A percentile compares a stretch with the other conserved stretches of the same genome.
phyloP scores from a whole-genome alignment of 2,113 vertebrate species.

The Oceanites oceanicus region DNA sequence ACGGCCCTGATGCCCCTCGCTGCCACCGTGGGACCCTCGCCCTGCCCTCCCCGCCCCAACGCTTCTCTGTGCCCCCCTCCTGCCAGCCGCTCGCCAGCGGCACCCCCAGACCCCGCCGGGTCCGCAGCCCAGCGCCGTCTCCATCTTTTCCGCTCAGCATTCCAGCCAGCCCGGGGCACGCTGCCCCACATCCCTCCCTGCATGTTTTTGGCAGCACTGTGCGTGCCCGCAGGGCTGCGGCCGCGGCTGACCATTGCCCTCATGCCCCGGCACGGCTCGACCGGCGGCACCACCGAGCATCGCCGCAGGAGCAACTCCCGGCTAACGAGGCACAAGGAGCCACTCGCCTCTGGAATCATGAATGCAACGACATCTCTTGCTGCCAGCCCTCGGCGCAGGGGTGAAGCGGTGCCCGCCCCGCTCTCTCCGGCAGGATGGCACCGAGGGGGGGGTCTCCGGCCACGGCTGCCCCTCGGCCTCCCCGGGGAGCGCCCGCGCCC shows the following conservation, averaged over 20 bases:
- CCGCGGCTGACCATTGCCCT: accelerated
- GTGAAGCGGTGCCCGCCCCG: accelerated
- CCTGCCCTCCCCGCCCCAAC: background rate
- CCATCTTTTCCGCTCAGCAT: accelerated
- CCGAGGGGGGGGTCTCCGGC: accelerated
- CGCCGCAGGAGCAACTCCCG: accelerated
- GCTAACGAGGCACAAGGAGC: background rate
- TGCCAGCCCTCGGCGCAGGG: background rate
- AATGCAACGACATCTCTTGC: accelerated
- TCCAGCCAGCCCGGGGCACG: accelerated
- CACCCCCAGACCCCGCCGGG: accelerated
- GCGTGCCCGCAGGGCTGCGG: background rate
- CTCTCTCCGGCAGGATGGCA: background rate
- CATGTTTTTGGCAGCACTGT: accelerated
- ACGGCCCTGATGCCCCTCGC: accelerated
- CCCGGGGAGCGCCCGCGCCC: background rate
- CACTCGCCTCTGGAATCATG: accelerated
- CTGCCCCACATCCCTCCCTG: background rate
- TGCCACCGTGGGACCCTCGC: background rate
- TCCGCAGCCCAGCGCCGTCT: background rate
- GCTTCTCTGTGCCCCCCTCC: accelerated
- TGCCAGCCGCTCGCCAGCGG: accelerated
- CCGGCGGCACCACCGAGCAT: accelerated
- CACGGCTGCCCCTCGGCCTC: background rate
- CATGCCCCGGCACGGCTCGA: accelerated